These are phyloP conservation scores for Orchesella flavescens DNA, from an alignment of 2,888 invertebrate species.

Conservation along the genomic window DNA sequence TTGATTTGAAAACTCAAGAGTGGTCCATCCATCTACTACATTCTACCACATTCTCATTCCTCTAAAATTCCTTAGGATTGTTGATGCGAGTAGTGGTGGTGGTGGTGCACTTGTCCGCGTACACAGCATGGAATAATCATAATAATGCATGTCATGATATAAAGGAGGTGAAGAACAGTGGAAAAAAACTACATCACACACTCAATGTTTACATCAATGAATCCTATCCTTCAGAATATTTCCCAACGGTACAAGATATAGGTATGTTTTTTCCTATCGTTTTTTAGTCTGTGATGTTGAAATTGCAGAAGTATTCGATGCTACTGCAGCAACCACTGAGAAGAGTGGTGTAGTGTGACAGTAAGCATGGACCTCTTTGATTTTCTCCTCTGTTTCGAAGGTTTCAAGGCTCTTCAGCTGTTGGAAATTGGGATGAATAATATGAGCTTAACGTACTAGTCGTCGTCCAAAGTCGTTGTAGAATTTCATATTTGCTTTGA, in stretches of 20 bases:
- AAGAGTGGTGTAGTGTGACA: not conserved
- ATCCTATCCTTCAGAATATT: slow-evolving; percentile 41
- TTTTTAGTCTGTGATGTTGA: not conserved
- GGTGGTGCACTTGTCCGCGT: not conserved
- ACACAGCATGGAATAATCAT: slow-evolving; percentile 25
- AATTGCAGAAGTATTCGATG: not conserved
- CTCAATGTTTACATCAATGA: slow-evolving; percentile 1
- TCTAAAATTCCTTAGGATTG: not conserved
- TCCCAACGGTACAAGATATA: slow-evolving; percentile 30
- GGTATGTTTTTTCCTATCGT: not conserved
- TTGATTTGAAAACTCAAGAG: slow-evolving; percentile 57
- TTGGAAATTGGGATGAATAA: slow-evolving; percentile 40
- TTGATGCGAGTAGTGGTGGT: not conserved
- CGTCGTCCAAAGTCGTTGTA: not conserved
- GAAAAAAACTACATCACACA: slow-evolving; percentile 4
- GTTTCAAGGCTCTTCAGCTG: slow-evolving; percentile 32
- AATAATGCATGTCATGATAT: slow-evolving; percentile 14
- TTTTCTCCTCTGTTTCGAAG: slow-evolving; percentile 35
- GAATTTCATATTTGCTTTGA: not conserved
- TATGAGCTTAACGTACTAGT: slow-evolving; percentile 27
- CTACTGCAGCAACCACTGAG: not conserved
- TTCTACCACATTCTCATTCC: slow-evolving; percentile 5
- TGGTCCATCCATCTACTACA: slow-evolving; percentile 58
- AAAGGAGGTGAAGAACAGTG: not conserved
- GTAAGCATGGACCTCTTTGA: slow-evolving; percentile 8